Percentiles rank a stretch among this genome's conserved stretches.
phyloP scores from a whole-genome alignment of 2,797 vertebrate genomes.

The Benthosema pterotum region DNA sequence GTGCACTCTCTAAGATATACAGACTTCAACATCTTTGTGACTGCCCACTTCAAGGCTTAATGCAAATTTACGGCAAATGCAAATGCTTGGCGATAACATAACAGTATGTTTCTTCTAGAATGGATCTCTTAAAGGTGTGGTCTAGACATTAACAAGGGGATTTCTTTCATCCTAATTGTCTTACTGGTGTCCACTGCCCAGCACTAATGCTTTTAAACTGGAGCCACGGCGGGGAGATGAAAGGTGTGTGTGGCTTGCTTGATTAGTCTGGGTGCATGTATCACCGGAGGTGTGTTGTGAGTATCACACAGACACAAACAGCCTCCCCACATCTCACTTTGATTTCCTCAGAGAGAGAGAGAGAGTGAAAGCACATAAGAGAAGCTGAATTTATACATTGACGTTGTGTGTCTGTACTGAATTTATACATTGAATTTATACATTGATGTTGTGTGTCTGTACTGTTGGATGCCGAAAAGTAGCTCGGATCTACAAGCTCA shows the following conservation, averaged over 20 bases:
- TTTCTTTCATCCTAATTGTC: slow-evolving; percentile 53
- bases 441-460: no score
- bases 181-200: slow-evolving; percentile 68
- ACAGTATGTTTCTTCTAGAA: no score
- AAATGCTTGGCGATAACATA: no score
- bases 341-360: slow-evolving; percentile 55
- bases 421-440: no score
- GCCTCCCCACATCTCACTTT: slow-evolving; percentile 46
- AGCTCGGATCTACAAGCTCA: not conserved
- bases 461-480: slow-evolving; percentile 7
- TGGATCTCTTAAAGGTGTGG: slow-evolving; percentile 45
- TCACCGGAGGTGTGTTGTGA: slow-evolving; percentile 54
- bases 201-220: slow-evolving; percentile 78
- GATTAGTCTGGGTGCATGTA: slow-evolving; percentile 62
- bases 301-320: slow-evolving; percentile 63
- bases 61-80: no score
- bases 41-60: no score
- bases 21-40: no score
- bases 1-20: no score
- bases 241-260: slow-evolving; percentile 69
- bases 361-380: slow-evolving; percentile 19
- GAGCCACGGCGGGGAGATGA: slow-evolving; percentile 75
- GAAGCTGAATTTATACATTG: not conserved
- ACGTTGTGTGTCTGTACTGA: no score
- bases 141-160: slow-evolving; percentile 58